phyloP scores from a whole-genome alignment of 2,797 vertebrate genomes.

The Lagorchestes hirsutus region DNA sequence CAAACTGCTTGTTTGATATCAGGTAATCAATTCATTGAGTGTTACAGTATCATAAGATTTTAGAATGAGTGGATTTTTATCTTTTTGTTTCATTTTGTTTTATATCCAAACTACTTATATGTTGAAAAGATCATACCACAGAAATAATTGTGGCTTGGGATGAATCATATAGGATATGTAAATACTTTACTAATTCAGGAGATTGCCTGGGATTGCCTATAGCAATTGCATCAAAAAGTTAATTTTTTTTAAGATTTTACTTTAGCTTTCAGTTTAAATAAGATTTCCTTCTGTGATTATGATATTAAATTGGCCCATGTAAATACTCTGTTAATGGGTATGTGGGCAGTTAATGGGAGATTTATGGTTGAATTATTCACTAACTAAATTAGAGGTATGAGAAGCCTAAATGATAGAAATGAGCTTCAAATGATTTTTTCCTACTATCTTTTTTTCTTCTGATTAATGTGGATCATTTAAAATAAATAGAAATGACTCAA shows the following conservation, averaged over 20 bases:
- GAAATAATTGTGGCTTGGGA: neutral
- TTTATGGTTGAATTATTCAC: slow-evolving; percentile 42
- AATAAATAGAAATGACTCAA: neutral
- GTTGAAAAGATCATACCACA: neutral
- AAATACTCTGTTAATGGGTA: neutral
- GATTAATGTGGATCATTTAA: slow-evolving; percentile 36
- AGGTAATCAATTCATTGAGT: neutral
- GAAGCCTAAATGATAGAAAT: slow-evolving; percentile 1
- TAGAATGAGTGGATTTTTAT: neutral
- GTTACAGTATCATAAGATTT: neutral
- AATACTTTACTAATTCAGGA: neutral
- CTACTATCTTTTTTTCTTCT: neutral
- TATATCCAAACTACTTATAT: neutral
- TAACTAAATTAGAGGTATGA: neutral
- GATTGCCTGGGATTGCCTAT: neutral
- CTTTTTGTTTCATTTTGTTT: neutral
- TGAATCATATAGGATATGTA: slow-evolving; percentile 15
- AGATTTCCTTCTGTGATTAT: slow-evolving; percentile 1
- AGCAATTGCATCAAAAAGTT: slow-evolving; percentile 23
- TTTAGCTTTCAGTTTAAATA: slow-evolving; percentile 23
- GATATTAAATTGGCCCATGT: neutral
- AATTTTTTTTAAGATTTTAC: slow-evolving; percentile 17
- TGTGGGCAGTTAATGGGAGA: slow-evolving; percentile 1
- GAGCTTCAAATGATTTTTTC: neutral
- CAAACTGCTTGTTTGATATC: neutral